Evolutionary conservation across 1,140 invertebrate species (phyloP), one percentile per base, ranked within the genome.

Genomic region (Philotrypesis tridentata): DNA sequence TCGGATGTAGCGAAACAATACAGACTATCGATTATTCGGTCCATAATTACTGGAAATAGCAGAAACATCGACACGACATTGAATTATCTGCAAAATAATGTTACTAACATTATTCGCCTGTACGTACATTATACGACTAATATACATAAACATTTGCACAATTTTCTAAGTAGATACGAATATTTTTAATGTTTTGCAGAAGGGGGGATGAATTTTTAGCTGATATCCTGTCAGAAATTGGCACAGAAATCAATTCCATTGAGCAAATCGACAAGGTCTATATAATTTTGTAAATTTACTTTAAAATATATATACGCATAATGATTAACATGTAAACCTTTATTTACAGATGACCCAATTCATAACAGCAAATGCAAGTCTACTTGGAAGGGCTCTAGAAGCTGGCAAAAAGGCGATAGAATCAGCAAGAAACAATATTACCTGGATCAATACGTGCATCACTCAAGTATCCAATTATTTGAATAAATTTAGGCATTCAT

Each of bases 1-100:
- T 12, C 48, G 14, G 70, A 70, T 82, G 71, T 89, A 14, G 87
- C 88, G 1, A 90, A 89, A 43, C 92, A 92, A 76, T 90, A 92
- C 76, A 87, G 87, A 7, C 72, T 84, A 0, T 81, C 84, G 4
- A 89, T 91, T 33, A 83, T 92, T 31, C 81, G 85, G 31, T 60
- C 83, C 7, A 85, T 92, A 79, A 29, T 89, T 14, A 31, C 71
- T 9, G 84, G 80, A 8, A 82, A 82, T 60, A 63, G 23, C 1
- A 63, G 67, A 55, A 88, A 89, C 68, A 76, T 86, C 0, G 70
- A 85, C 11, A 48, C 76, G n/a, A 60, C 63, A 23, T 63, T 89
- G 21, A 25, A 84, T 55, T 88, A 84, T 68, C n/a, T 89, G 7
- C n/a, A 65, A 7, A 21, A 79, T 6, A 88, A 88, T 76, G 72